phyloP scores from a whole-genome alignment of 1,140 invertebrate species.

The Dreissena rostriformis region DNA sequence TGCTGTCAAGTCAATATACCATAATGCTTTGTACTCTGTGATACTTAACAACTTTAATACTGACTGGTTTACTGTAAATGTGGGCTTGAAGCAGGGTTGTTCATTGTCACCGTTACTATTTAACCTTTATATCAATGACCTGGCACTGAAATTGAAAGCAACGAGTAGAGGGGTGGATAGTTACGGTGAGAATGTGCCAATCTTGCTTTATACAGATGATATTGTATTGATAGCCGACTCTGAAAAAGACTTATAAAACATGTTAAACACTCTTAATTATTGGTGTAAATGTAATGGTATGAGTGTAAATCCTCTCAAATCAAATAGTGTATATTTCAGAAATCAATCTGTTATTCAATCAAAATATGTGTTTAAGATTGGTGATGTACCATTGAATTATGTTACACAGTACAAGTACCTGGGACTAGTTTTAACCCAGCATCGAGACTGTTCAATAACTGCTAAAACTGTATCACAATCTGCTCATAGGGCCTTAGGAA shows the following conservation, averaged over 20 bases:
- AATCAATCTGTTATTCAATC: slow-evolving; percentile 25
- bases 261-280: slow-evolving; percentile 33
- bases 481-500: slow-evolving; percentile 9
- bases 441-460: not conserved
- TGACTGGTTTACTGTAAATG: slow-evolving; percentile 33
- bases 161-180: not conserved
- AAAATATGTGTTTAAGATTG: slow-evolving; percentile 31
- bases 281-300: slow-evolving; percentile 18
- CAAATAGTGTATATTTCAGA: slow-evolving; percentile 49
- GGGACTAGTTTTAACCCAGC: slow-evolving; percentile 26
- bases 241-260: slow-evolving; percentile 17
- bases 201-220: slow-evolving; percentile 54
- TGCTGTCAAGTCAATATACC: slow-evolving; percentile 39
- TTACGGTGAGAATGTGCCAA: slow-evolving; percentile 34
- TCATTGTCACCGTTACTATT: slow-evolving; percentile 51
- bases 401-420: slow-evolving; percentile 53
- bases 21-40: slow-evolving; percentile 40
- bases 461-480: not conserved
- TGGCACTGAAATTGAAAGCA: slow-evolving; percentile 4
- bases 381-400: slow-evolving; percentile 37
- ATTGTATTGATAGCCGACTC: slow-evolving; percentile 45
- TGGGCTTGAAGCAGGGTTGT: slow-evolving; percentile 48
- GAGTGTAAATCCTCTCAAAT: slow-evolving; percentile 44
- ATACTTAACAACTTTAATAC: slow-evolving; percentile 10
- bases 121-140: slow-evolving; percentile 53